Evolutionary conservation across 2,113 vertebrate species (phyloP), one percentile per base, ranked within the genome.

Genomic region (Seriola rivoliana): DNA sequence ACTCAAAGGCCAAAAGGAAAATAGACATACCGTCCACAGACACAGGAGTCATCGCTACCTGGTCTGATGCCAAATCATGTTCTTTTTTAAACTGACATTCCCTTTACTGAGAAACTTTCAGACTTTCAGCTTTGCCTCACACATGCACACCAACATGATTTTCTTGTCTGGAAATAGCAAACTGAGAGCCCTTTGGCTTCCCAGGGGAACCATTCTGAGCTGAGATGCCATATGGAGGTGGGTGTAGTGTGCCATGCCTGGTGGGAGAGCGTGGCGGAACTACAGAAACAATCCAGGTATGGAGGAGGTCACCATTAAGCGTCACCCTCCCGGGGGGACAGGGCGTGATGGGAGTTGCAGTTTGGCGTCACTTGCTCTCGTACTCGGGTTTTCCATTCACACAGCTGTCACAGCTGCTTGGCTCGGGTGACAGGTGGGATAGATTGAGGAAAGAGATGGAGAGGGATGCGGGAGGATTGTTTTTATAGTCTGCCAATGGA

Each of bases 181-280:
- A 82, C 32, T 46, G 64, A 64, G 78, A 82, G 36, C 23, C 55
- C 76, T 85, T 81, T 73, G 34, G 29, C 29, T 66, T 59, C 83
- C 73, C 79, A 0, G 34, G 85, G 81, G 91, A 89, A 82, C 65
- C 9, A 9, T 57, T 75, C 42, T 11, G 68, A 78, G 83, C 75
- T 1, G 75, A 78, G 75, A 68, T 36, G 85, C 87, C 88, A 92
- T 88, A 94, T 91, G 92, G 89, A 88, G 78, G 92, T 92, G 84
- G 90, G 88, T 88, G 88, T 82, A 84, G 88, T 88, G 86, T 80
- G 80, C 62, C 78, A 19, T 63, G 64, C 91, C 85, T 88, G 55
- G 59, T 80, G 80, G 70, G 69, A 75, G 76, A 68, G 54, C 50
- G 52, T 52, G 71, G 71, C 58, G 84, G 81, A 86, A 78, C 62